Evolutionary conservation across 37 sponge, comb jelly and placozoan genomes (phyloP).

Genomic region (Theonella swinhoei): DNA sequence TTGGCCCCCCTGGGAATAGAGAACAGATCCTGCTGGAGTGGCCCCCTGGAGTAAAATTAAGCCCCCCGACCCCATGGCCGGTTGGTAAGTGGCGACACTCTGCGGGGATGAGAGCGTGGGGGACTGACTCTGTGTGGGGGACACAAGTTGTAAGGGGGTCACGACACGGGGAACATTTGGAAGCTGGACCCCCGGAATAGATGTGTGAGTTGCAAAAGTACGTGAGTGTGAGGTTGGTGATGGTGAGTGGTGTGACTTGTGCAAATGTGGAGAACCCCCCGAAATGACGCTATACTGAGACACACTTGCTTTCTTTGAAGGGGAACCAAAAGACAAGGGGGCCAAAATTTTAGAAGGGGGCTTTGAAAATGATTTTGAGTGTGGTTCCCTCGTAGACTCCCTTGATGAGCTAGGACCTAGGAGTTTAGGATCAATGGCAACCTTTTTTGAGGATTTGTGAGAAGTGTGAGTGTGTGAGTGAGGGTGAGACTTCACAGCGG

Average conservation of each 20-base stretch:
- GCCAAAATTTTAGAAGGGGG: not conserved
- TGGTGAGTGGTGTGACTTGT: too few species aligned
- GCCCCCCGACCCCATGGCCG: conserved; percentile 15
- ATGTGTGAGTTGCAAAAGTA: not conserved
- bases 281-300: not conserved
- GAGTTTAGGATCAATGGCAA: not conserved
- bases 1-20: conserved; percentile 29
- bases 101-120: not conserved
- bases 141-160: conserved; percentile 38
- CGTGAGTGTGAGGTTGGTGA: not conserved
- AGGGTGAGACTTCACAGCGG: too few species aligned
- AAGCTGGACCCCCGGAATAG: not conserved
- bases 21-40: not conserved
- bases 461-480: not conserved
- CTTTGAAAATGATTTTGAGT: not conserved
- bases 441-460: not conserved
- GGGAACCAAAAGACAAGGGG: not conserved
- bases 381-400: too few species aligned
- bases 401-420: too few species aligned
- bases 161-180: not conserved
- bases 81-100: not conserved
- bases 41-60: conserved; percentile 33
- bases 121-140: not conserved
- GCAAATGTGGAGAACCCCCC: too few species aligned
- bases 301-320: not conserved